Percentiles rank a stretch among this genome's conserved stretches.
Conservation (phyloP, 2,888 invertebrate species). For the Branchipolynoe longqiensis region DNA sequence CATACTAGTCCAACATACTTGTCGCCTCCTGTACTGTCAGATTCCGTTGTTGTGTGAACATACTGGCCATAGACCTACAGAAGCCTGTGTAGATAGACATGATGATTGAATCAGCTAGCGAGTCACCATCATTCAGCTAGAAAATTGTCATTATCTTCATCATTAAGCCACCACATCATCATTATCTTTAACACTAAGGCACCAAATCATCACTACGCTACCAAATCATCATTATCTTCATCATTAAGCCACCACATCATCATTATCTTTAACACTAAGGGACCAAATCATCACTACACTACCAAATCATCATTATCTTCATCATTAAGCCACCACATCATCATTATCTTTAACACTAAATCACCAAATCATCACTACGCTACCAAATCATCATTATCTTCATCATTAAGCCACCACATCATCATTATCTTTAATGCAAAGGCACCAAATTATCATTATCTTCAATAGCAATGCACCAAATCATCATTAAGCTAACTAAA, state of each 20-base stretch:
- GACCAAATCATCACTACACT: neutral
- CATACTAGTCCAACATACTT: constrained; percentile 66
- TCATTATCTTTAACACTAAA: no score
- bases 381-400: neutral
- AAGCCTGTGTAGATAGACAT: constrained; percentile 63
- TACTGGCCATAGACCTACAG: constrained; percentile 66
- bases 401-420: neutral
- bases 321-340: neutral
- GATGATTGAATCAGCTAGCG: constrained; percentile 11
- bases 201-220: neutral
- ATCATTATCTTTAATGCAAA: no score
- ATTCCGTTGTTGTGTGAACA: constrained; percentile 64
- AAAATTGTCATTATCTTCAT: neutral
- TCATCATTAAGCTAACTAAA: no score
- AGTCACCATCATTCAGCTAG: no score
- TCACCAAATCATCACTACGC: neutral
- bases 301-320: neutral
- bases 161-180: neutral
- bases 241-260: neutral
- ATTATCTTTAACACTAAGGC: no score
- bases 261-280: no score
- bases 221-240: neutral
- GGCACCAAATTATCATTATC: neutral
- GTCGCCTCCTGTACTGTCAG: constrained; percentile 66
- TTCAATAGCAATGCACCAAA: no score